Evolutionary conservation across 2,113 vertebrate species (phyloP).

Genomic region (Zootoca vivipara): DNA sequence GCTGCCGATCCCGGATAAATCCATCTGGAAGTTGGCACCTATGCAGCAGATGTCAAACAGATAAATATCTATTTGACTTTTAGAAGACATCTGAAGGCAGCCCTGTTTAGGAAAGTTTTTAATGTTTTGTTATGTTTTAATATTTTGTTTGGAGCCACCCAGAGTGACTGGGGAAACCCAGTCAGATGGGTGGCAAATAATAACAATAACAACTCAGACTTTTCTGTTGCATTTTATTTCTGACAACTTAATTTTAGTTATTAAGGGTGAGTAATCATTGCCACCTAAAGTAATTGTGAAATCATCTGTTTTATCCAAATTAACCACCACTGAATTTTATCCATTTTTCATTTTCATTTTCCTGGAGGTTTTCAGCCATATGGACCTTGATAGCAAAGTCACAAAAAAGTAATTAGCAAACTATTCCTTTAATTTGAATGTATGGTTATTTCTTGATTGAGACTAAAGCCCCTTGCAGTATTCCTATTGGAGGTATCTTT

Average conservation of each 20-base stretch:
- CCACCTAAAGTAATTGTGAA: slow-evolving; percentile 72
- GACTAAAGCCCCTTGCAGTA: too few species aligned
- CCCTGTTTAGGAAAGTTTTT: too few species aligned
- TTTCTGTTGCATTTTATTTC: slow-evolving; percentile 77
- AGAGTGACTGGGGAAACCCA: too few species aligned
- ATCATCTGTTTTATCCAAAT: slow-evolving; percentile 71
- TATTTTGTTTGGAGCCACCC: too few species aligned
- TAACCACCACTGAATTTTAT: not conserved
- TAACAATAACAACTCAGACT: slow-evolving; percentile 15
- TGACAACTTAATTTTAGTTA: slow-evolving; percentile 75
- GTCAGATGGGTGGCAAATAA: not conserved
- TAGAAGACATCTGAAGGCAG: too few species aligned
- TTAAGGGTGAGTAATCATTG: slow-evolving; percentile 69
- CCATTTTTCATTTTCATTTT: not conserved
- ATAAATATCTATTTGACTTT: too few species aligned
- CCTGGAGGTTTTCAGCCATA: not conserved
- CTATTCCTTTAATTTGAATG: not conserved
- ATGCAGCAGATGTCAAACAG: too few species aligned
- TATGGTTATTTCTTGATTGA: not conserved
- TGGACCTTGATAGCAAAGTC: not conserved
- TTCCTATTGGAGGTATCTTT: not conserved
- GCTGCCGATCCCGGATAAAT: too few species aligned
- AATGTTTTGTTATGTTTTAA: too few species aligned
- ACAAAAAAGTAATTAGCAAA: not conserved
- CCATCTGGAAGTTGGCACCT: too few species aligned